Percentiles rank a stretch among this genome's conserved stretches.
Conservation (phyloP, 2,113 vertebrate genomes). For the Noctilio leporinus region DNA sequence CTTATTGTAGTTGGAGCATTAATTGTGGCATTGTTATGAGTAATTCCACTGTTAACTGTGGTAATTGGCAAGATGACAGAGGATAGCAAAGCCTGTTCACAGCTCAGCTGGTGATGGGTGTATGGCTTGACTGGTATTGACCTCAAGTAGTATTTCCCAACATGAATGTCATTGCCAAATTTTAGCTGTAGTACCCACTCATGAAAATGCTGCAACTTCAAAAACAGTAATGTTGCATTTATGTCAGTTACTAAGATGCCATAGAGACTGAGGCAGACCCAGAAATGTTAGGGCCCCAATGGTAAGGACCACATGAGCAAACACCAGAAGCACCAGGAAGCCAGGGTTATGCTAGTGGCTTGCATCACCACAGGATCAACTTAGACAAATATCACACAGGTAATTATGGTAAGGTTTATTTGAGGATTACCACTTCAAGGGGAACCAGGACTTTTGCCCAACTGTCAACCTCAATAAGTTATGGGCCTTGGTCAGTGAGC, state of each 20-base stretch:
- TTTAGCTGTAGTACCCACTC: background rate
- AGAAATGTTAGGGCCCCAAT: constrained; percentile 81
- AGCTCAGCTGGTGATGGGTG: fast-evolving
- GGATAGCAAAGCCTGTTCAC: no score
- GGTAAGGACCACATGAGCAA: constrained; percentile 80
- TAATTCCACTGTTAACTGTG: background rate
- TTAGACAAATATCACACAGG: constrained; percentile 84
- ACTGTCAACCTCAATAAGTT: constrained; percentile 84
- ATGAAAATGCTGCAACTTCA: background rate
- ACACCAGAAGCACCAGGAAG: constrained; percentile 82
- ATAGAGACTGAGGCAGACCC: constrained; percentile 79
- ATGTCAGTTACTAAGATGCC: constrained; percentile 11
- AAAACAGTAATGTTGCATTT: background rate
- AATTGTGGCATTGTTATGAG: background rate
- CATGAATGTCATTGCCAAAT: background rate
- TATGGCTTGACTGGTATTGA: background rate
- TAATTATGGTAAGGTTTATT: constrained; percentile 83
- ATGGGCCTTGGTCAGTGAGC: constrained; percentile 81
- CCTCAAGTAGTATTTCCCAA: background rate
- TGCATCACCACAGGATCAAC: constrained; percentile 83
- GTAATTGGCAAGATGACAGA: background rate
- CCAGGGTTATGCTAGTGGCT: constrained; percentile 79
- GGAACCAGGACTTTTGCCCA: constrained; percentile 78
- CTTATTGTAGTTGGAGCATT: background rate
- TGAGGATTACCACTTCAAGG: constrained; percentile 84